Percentiles rank a stretch among this genome's conserved stretches.
Conservation (phyloP, 2,797 vertebrate species). For the Momotus momota region DNA sequence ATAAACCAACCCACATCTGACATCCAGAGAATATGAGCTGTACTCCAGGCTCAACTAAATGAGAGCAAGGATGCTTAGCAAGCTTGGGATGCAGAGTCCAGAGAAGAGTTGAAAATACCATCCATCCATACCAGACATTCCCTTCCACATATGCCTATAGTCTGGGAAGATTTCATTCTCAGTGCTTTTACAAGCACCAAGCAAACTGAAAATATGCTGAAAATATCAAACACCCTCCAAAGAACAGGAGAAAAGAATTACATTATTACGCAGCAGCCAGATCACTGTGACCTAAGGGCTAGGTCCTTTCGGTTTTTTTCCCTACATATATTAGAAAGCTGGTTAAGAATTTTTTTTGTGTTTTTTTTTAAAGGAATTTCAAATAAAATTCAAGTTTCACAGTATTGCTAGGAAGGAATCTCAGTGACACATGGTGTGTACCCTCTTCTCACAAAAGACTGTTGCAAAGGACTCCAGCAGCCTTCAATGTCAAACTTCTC, state of each 20-base stretch:
- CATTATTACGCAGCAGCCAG: not conserved
- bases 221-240: not conserved
- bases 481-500: not conserved
- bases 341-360: not conserved
- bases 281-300: not conserved
- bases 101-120: not conserved
- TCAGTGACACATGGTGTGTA: not conserved
- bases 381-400: not conserved
- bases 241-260: not conserved
- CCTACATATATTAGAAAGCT: not conserved
- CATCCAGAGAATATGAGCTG: not conserved
- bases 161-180: not conserved
- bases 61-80: not conserved
- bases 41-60: not conserved
- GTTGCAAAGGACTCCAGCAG: not conserved
- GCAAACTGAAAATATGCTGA: not conserved
- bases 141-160: too few species aligned
- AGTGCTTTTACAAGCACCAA: not conserved
- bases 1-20: not conserved
- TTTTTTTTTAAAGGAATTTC: not conserved
- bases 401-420: not conserved
- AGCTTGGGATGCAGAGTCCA: not conserved
- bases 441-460: not conserved
- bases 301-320: not conserved
- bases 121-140: not conserved